A percentile compares a stretch with the other conserved stretches of the same genome.
Evolutionary conservation across 2,113 vertebrate genomes (phyloP).

Genomic region (Poeciliopsis turrubarensis): DNA sequence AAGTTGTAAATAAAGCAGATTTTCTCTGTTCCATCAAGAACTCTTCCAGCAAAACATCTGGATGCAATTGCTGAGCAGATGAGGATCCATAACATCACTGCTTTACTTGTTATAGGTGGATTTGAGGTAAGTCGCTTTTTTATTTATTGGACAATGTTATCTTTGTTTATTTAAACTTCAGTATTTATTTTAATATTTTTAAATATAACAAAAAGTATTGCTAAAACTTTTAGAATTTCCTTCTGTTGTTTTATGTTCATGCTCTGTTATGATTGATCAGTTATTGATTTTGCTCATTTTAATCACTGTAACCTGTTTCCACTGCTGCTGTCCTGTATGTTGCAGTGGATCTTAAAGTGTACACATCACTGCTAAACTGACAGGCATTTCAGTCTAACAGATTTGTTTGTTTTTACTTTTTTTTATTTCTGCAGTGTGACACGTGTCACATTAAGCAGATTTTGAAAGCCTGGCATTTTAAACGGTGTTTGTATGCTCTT

Average conservation of each 20-base stretch:
- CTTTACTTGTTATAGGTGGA: conserved; percentile 91
- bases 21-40: conserved; percentile 67
- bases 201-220: background rate
- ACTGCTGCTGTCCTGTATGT: background rate
- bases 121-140: conserved; percentile 85
- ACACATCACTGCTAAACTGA: background rate
- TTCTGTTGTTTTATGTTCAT: background rate
- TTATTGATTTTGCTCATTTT: background rate
- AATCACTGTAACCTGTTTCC: background rate
- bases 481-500: background rate
- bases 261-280: background rate
- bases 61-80: conserved; percentile 90
- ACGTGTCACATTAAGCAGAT: too few relatives aligned
- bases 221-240: background rate
- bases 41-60: conserved; percentile 87
- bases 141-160: background rate
- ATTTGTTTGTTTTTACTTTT: background rate
- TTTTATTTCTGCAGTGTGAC: background rate
- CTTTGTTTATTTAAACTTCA: background rate
- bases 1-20: background rate
- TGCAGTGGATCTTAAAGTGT: background rate
- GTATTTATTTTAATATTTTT: background rate
- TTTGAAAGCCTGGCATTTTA: background rate
- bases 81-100: conserved; percentile 85
- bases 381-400: background rate